These are phyloP conservation scores for Echeneis naucrates DNA, from an alignment of 2,797 vertebrate species.

Conservation along the genomic window DNA sequence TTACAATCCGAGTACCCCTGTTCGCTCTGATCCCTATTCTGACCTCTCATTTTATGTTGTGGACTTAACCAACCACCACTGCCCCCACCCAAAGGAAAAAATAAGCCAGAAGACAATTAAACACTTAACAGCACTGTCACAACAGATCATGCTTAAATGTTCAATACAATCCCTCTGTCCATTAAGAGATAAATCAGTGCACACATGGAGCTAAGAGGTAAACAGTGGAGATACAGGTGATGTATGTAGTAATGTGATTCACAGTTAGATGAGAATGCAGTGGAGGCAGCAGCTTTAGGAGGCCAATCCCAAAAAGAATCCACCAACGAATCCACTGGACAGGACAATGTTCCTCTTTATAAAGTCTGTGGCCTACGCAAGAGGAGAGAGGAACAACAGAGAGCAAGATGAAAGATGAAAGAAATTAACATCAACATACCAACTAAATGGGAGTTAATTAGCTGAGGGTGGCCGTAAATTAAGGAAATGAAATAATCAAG, in stretches of 20 bases:
- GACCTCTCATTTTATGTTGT: slow-evolving; percentile 12
- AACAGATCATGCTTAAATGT: slow-evolving; percentile 59
- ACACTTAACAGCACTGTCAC: slow-evolving; percentile 47
- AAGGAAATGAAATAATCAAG: background rate
- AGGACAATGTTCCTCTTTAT: slow-evolving; percentile 97
- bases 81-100: background rate
- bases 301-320: slow-evolving; percentile 96
- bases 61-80: background rate
- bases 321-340: slow-evolving; percentile 95
- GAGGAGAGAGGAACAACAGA: background rate
- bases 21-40: background rate
- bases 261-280: slow-evolving; percentile 39
- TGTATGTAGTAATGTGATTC: slow-evolving; percentile 44
- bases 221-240: slow-evolving; percentile 43
- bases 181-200: slow-evolving; percentile 18
- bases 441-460: background rate
- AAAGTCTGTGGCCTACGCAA: slow-evolving; percentile 93
- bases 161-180: slow-evolving; percentile 14
- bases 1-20: slow-evolving; percentile 23
- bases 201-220: slow-evolving; percentile 39
- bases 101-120: slow-evolving; percentile 9
- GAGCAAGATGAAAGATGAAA: background rate
- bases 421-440: background rate
- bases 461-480: background rate
- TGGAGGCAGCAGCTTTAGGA: slow-evolving; percentile 78